These are phyloP conservation scores for Donacobius atricapilla DNA, from an alignment of 2,113 vertebrate species.

Conservation along the genomic window DNA sequence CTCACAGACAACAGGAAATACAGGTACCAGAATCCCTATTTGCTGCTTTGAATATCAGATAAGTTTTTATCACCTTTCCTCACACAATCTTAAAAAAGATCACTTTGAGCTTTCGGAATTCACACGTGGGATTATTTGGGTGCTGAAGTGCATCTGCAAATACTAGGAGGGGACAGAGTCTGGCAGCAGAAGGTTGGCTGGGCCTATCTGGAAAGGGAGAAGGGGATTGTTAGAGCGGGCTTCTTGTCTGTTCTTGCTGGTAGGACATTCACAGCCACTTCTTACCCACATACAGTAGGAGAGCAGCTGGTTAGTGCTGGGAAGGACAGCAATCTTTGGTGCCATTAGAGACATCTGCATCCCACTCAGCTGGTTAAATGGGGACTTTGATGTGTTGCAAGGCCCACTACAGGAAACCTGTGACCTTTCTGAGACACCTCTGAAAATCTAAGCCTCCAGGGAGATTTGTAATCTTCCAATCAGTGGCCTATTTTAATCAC, in stretches of 20 bases:
- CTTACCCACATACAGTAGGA: not conserved
- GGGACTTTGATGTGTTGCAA: not conserved
- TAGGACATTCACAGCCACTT: not conserved
- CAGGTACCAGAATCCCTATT: not conserved
- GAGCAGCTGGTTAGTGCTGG: not conserved
- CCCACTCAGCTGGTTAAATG: not conserved
- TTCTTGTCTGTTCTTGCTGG: not conserved
- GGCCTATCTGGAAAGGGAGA: not conserved
- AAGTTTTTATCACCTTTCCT: not conserved
- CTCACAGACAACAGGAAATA: not conserved
- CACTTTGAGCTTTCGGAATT: not conserved
- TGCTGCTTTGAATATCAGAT: not conserved
- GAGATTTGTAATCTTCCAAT: not conserved
- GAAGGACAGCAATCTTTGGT: not conserved
- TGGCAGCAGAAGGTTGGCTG: not conserved
- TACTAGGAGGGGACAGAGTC: not conserved
- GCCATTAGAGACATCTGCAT: not conserved
- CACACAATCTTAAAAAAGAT: not conserved
- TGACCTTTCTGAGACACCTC: not conserved
- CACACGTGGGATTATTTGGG: not conserved
- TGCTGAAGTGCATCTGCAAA: not conserved
- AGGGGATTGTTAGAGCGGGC: not conserved
- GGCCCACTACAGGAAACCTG: not conserved
- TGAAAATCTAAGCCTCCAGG: not conserved
- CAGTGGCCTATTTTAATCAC: not conserved